Percentiles rank a stretch among this genome's conserved stretches.
Evolutionary conservation across 1,140 invertebrate genomes (phyloP).

Genomic region (Tetragonula clypearis): DNA sequence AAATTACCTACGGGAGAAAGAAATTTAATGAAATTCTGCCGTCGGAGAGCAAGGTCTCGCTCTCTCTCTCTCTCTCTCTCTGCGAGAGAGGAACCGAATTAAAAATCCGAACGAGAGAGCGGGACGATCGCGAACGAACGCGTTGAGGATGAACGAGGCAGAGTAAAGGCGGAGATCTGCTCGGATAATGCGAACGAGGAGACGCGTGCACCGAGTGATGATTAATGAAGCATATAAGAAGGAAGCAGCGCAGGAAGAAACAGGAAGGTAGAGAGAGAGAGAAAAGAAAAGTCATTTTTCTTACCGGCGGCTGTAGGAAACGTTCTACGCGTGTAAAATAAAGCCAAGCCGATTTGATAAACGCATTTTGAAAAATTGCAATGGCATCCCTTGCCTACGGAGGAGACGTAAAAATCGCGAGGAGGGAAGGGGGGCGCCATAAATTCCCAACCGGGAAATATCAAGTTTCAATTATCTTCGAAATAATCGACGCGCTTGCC

Average conservation of each 20-base stretch:
- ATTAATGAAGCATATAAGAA: constrained; percentile 13
- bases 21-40: background rate
- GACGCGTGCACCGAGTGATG: background rate
- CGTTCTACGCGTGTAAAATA: background rate
- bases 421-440: background rate
- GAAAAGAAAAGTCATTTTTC: background rate
- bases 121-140: background rate
- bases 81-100: background rate
- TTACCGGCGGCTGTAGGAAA: background rate
- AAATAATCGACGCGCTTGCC: constrained; percentile 20
- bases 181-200: background rate
- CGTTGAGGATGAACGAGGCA: background rate
- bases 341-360: background rate
- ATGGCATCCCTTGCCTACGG: background rate
- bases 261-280: no score
- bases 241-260: background rate
- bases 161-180: background rate
- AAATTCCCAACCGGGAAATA: constrained; percentile 24
- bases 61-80: background rate
- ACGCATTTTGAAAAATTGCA: background rate
- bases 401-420: background rate
- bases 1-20: background rate
- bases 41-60: background rate
- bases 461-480: constrained; percentile 42
- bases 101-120: background rate